Percentiles rank a stretch among this genome's conserved stretches.
These are phyloP conservation scores for Cheilosia urbana DNA, from an alignment of 2,888 invertebrate species.

Conservation along the genomic window DNA sequence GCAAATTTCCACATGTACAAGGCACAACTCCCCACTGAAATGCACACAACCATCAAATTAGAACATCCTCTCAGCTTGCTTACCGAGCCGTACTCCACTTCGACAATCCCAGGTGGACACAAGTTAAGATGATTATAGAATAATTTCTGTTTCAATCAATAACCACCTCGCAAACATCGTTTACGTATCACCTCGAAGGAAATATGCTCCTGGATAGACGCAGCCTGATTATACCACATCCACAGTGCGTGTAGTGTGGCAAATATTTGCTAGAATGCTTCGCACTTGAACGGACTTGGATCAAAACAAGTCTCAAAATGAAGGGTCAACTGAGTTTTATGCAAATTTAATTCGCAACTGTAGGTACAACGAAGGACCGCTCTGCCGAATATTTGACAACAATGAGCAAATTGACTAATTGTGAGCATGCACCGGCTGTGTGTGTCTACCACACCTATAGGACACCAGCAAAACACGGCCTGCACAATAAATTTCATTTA, in stretches of 20 bases:
- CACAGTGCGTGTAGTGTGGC: slow-evolving; percentile 7
- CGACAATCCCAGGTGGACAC: slow-evolving; percentile 38
- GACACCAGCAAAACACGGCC: slow-evolving; percentile 48
- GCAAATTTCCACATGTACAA: slow-evolving; percentile 36
- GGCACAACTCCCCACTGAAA: slow-evolving; percentile 26
- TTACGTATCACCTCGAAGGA: slow-evolving; percentile 25
- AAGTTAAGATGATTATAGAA: slow-evolving; percentile 49
- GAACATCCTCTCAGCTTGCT: slow-evolving; percentile 20
- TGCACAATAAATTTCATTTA: slow-evolving; percentile 62
- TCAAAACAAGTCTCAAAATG: slow-evolving; percentile 32
- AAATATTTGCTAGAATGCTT: slow-evolving; percentile 45
- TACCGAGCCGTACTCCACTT: slow-evolving; percentile 14
- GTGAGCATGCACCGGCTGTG: slow-evolving; percentile 55
- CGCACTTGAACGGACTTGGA: slow-evolving; percentile 33
- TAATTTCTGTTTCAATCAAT: slow-evolving; percentile 59
- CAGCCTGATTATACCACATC: slow-evolving; percentile 39
- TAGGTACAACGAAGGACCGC: slow-evolving; percentile 1
- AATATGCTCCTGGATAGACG: slow-evolving; percentile 10
- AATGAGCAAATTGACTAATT: slow-evolving; percentile 72
- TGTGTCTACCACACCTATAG: slow-evolving; percentile 39
- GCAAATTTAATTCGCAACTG: slow-evolving; percentile 56
- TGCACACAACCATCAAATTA: slow-evolving; percentile 23
- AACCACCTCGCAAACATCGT: slow-evolving; percentile 11
- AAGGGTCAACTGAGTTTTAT: slow-evolving; percentile 65
- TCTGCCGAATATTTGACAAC: slow-evolving; percentile 68